These are phyloP conservation scores for Drosophila biarmipes DNA, from an alignment of 1,140 invertebrate species.

Conservation along the genomic window DNA sequence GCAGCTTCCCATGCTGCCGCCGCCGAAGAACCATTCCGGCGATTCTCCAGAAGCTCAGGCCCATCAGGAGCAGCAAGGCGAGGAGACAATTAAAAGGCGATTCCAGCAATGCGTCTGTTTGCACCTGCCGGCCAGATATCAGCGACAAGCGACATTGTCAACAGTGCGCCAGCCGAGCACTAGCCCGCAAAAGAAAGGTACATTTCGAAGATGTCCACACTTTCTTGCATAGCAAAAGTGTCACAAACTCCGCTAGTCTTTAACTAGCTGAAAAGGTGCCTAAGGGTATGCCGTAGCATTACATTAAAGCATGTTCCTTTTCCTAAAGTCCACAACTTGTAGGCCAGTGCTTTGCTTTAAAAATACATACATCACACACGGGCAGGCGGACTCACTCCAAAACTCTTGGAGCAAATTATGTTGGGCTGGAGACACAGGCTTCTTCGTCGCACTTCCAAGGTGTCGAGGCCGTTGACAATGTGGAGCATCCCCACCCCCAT, in stretches of 20 bases:
- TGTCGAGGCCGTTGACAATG: constrained; percentile 59
- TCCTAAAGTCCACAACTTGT: neutral
- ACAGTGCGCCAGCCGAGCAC: constrained; percentile 31
- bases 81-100: constrained; percentile 68
- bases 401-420: constrained; percentile 70
- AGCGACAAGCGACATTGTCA: constrained; percentile 56
- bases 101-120: constrained; percentile 69
- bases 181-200: neutral
- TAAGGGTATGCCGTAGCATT: too few species aligned
- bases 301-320: too few species aligned
- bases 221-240: too few species aligned
- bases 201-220: neutral
- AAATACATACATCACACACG: constrained; percentile 64
- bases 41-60: constrained; percentile 12
- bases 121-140: constrained; percentile 71
- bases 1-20: constrained; percentile 10
- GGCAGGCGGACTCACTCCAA: constrained; percentile 10
- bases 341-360: constrained; percentile 44
- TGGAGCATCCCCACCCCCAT: constrained; percentile 41
- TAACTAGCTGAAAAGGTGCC: too few species aligned
- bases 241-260: too few species aligned
- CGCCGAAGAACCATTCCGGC: neutral
- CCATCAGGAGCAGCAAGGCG: neutral
- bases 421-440: constrained; percentile 34
- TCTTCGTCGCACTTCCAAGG: constrained; percentile 45